These are phyloP conservation scores for Drepanosiphum platanoidis DNA, from an alignment of 2,888 invertebrate species.

Conservation along the genomic window DNA sequence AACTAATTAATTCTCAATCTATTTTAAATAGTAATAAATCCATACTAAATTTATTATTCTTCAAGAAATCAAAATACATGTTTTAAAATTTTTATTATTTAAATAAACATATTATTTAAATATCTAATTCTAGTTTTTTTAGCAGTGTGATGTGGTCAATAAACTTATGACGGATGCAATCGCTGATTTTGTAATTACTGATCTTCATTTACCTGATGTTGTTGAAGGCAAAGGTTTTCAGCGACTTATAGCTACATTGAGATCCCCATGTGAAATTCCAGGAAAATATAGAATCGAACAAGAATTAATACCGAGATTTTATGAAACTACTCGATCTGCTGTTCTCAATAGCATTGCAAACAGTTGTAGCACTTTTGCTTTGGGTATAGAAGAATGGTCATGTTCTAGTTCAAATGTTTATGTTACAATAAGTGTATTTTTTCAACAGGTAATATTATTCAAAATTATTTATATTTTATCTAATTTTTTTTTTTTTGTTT, in stretches of 20 bases:
- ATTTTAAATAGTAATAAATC: neutral
- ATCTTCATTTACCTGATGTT: conserved; percentile 69
- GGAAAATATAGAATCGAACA: conserved; percentile 69
- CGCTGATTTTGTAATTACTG: conserved; percentile 69
- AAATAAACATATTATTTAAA: no score
- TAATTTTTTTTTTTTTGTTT: conserved; percentile 20
- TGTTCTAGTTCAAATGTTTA: conserved; percentile 67
- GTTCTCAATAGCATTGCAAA: conserved; percentile 63
- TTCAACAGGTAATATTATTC: conserved; percentile 66
- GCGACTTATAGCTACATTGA: conserved; percentile 68
- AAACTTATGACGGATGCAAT: conserved; percentile 68
- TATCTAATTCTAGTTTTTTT: conserved; percentile 11
- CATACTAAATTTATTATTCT: neutral
- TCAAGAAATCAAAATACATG: neutral
- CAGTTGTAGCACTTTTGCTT: conserved; percentile 66
- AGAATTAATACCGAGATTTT: conserved; percentile 69
- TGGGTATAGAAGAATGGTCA: conserved; percentile 69
- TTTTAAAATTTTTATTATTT: no score
- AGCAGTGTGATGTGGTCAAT: conserved; percentile 65
- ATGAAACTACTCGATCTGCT: conserved; percentile 67
- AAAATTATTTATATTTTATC: neutral
- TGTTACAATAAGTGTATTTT: conserved; percentile 68
- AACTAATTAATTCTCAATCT: neutral
- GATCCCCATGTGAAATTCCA: conserved; percentile 69
- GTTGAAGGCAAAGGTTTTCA: conserved; percentile 69